Evolutionary conservation across 2,113 vertebrate species (phyloP), one percentile per base, ranked within the genome.

Genomic region (Silurus meridionalis): DNA sequence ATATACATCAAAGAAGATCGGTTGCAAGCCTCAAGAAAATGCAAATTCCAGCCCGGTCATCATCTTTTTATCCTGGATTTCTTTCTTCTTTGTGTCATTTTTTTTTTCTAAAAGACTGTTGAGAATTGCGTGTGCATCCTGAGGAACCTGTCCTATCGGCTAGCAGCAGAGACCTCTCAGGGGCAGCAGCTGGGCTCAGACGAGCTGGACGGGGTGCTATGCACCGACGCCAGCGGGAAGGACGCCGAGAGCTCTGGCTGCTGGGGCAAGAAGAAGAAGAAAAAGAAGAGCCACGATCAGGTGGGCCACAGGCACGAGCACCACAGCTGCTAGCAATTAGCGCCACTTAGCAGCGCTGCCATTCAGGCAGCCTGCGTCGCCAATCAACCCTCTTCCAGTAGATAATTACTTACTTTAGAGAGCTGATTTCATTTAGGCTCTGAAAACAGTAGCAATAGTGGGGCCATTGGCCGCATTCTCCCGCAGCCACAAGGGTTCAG

Each of bases 101-200:
- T 6, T 80, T 6, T 46, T 46, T 50, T 6, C 5, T 57, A 89
- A 66, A 91, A 99, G 98, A 99, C 98, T 90, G 96, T 99, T 86
- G 98, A 99, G 96, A 99, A 99, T 96, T 97, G 98, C 91, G 98
- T 99, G 95, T 99, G 98, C 94, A 99, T 99, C 94, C 94, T 99
- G 95, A 97, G 98, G 95, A 99, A 99, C 95, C 95, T 99, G 94
- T 99, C 98, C 0, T 99, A 99, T 94, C 96, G 98, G 86, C 95
- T 99, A 92, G 98, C 98, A 79, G 98, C 98, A 86, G 98, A 99
- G 95, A 99, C 98, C 55, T 96, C 97, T 94, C 98, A 99, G 94
- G 98, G 96, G 94, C 98, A 99, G 95, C 98, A 98, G 95, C 96
- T 97, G 94, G 98, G 98, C 88, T 97, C 97, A 0, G 98, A 99